A percentile compares a stretch with the other conserved stretches of the same genome.
These are phyloP conservation scores for Bos javanicus DNA, from an alignment of 2,113 vertebrate species.

Conservation along the genomic window DNA sequence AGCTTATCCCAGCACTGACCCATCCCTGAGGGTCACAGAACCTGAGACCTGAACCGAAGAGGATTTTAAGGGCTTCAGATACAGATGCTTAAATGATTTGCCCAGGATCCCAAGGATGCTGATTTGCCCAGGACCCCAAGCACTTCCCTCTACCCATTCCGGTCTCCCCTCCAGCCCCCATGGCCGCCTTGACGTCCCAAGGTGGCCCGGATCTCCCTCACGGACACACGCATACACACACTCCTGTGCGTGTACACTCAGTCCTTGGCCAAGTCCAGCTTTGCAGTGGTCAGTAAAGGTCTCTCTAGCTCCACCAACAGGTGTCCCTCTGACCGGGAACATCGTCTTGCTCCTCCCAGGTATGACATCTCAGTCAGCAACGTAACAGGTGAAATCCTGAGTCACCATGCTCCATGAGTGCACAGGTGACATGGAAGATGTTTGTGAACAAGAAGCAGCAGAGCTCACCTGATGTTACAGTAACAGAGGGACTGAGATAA, in stretches of 20 bases:
- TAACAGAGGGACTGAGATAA: not conserved
- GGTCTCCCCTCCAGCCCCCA: too few relatives aligned
- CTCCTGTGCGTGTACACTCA: not conserved
- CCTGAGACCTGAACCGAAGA: not conserved
- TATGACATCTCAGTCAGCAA: not conserved
- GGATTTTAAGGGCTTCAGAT: too few relatives aligned
- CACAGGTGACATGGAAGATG: not conserved
- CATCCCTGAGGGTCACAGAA: not conserved
- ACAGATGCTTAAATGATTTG: not conserved
- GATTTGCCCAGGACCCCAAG: too few relatives aligned
- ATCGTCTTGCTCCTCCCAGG: not conserved
- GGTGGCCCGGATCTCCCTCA: fast-evolving
- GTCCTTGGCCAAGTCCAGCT: not conserved
- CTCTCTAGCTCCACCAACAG: not conserved
- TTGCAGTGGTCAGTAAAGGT: not conserved
- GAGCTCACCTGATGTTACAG: not conserved
- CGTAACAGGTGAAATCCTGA: not conserved
- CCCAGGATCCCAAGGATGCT: too few relatives aligned
- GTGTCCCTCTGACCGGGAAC: fast-evolving
- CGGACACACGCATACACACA: fast-evolving
- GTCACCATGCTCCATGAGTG: fast-evolving
- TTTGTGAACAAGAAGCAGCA: not conserved
- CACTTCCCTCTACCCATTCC: not conserved
- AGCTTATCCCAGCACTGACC: not conserved
- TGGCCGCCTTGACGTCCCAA: fast-evolving